phyloP scores from a whole-genome alignment of 2,113 vertebrate species.

The Typhlomys cinereus region DNA sequence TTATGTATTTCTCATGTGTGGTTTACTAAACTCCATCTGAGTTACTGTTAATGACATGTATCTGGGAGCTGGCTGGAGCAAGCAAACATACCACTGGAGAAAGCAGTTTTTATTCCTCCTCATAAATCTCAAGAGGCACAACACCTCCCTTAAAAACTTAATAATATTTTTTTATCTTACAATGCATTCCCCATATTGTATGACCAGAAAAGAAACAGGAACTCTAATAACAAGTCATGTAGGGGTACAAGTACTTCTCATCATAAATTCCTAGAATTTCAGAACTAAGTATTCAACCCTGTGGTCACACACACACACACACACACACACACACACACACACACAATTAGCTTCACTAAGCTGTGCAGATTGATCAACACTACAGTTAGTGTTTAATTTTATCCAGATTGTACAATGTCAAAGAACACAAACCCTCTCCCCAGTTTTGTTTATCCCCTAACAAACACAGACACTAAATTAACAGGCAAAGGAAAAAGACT shows the following conservation, averaged over 20 bases:
- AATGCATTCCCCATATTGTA: not conserved
- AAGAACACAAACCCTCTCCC: not conserved
- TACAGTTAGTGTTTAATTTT: not conserved
- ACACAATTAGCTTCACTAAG: no score
- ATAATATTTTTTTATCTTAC: not conserved
- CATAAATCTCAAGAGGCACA: no score
- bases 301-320: no score
- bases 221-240: not conserved
- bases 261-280: not conserved
- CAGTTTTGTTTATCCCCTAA: not conserved
- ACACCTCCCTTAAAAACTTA: no score
- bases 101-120: no score
- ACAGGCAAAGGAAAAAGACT: not conserved
- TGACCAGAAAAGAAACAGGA: not conserved
- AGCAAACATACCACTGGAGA: no score
- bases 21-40: no score
- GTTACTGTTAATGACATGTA: no score
- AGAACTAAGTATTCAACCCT: not conserved
- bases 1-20: no score
- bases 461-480: not conserved
- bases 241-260: not conserved
- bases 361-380: not conserved
- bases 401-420: no score
- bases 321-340: no score
- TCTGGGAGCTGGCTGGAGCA: no score